phyloP scores from a whole-genome alignment of 2,113 vertebrate species.

The Phycodurus eques region DNA sequence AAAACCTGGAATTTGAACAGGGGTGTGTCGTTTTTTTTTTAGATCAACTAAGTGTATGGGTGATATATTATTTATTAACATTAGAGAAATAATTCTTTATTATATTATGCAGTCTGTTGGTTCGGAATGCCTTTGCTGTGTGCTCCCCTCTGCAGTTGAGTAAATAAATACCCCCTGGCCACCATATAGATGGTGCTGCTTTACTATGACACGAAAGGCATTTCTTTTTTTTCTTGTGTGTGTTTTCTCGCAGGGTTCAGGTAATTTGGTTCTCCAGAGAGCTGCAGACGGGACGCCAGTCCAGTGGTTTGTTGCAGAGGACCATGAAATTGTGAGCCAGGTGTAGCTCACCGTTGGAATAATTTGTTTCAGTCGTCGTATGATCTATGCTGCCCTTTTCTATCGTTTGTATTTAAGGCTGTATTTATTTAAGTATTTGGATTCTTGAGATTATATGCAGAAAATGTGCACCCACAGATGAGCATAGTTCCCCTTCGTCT shows the following conservation, averaged over 20 bases:
- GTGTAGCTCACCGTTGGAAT: conserved; percentile 64
- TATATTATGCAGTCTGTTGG: no score
- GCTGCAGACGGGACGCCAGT: conserved; percentile 80
- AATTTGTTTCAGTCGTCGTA: conserved; percentile 8
- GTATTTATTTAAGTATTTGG: conserved; percentile 65
- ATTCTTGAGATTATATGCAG: conserved; percentile 61
- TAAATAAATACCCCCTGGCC: neutral
- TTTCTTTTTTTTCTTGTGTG: neutral
- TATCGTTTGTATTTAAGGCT: conserved; percentile 36
- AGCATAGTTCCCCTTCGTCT: conserved; percentile 30
- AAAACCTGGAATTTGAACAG: no score
- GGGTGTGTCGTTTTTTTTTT: no score
- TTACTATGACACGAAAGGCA: neutral
- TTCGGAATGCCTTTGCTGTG: no score
- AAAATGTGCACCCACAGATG: conserved; percentile 24
- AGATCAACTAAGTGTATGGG: no score
- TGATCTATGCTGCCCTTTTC: conserved; percentile 18
- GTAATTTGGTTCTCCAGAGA: conserved; percentile 77
- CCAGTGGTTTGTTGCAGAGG: conserved; percentile 83
- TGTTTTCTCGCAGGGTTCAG: conserved; percentile 63
- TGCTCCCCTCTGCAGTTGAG: neutral
- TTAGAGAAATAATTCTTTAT: no score
- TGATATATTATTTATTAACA: no score
- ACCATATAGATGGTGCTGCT: neutral
- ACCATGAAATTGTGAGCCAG: conserved; percentile 84